Evolutionary conservation across 2,888 invertebrate species (phyloP), one percentile per base, ranked within the genome.

Genomic region (Temnothorax ravouxi): DNA sequence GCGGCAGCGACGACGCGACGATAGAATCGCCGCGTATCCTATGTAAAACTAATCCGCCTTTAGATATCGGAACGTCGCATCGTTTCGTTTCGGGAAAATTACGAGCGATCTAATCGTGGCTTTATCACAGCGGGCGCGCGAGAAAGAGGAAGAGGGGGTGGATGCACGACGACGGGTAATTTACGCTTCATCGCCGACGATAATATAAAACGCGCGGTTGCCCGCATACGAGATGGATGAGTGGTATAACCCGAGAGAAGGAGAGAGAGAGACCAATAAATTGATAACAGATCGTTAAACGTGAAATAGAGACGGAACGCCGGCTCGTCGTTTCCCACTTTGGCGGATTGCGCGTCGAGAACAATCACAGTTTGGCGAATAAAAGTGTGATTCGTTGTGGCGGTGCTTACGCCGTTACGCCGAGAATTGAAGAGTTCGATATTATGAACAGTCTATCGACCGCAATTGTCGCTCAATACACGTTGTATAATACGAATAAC

Each of bases 211-310:
- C 54, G 54, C 62, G 52, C 44, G 29, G 52, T 81, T 76, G 9
- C 76, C 15, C 81, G 38, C 29, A 11, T 38, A 52, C 52, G 56
- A 56, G 71, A 38, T 47, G 56, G 18, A 34, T 44, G 29, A n/a
- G n/a, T 44, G 25, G 25, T 13, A 44, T 44, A 38, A 76, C n/a
- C 50, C n/a, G 25, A 29, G 25, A 54, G 52, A 50, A 50, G 44
- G 56, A n/a, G 38, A 18, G 38, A 18, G 38, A 56, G 61, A 25
- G 38, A 18, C 44, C 64, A 52, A 85, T 90, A 88, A 86, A 87
- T 86, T 84, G 88, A 88, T 89, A 75, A 84, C 80, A 81, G 86
- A 85, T 88, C 85, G 86, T 88, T 88, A 84, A 85, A 71, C 83
- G 83, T 81, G 82, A 86, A 85, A 84, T 62, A 74, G 83, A 81